Conservation (phyloP, 2,797 vertebrate species). For the Eulemur albifrons region DNA sequence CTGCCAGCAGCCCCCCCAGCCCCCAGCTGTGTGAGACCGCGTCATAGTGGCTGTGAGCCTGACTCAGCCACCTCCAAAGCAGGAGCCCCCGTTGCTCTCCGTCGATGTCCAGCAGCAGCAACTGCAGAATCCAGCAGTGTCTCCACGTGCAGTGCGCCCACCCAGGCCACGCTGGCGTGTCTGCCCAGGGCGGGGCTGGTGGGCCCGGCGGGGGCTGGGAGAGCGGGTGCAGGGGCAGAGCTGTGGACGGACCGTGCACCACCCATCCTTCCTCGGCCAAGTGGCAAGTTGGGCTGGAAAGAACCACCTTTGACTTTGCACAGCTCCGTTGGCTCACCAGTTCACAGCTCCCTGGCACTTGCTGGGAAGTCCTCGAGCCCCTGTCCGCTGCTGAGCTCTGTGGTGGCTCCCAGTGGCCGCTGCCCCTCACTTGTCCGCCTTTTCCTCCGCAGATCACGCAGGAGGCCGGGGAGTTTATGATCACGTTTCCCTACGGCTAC, state of each 20-base stretch:
- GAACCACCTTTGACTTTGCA: background rate
- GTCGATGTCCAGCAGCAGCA: background rate
- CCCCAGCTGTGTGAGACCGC: accelerated
- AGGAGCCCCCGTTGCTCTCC: accelerated
- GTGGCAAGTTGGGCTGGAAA: background rate
- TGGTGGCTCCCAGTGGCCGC: accelerated
- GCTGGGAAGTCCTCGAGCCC: accelerated
- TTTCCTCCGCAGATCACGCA: constrained; percentile 92
- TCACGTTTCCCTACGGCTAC: constrained; percentile 97
- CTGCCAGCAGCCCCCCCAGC: accelerated
- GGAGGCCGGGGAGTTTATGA: constrained; percentile 98
- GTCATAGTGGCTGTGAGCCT: background rate
- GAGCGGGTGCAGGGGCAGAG: background rate
- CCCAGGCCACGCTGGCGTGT: background rate
- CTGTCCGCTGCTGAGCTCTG: background rate
- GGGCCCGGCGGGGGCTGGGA: accelerated
- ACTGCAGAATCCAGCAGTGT: accelerated
- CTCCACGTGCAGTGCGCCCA: background rate
- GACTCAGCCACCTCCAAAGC: background rate
- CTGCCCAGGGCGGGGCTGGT: background rate
- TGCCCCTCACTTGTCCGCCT: background rate
- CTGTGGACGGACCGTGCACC: accelerated
- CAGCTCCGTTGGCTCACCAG: accelerated
- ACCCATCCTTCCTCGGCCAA: accelerated
- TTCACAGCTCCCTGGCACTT: background rate